These are phyloP conservation scores for Dimorphilus gyrociliatus DNA, from an alignment of 2,888 invertebrate species.

Conservation along the genomic window DNA sequence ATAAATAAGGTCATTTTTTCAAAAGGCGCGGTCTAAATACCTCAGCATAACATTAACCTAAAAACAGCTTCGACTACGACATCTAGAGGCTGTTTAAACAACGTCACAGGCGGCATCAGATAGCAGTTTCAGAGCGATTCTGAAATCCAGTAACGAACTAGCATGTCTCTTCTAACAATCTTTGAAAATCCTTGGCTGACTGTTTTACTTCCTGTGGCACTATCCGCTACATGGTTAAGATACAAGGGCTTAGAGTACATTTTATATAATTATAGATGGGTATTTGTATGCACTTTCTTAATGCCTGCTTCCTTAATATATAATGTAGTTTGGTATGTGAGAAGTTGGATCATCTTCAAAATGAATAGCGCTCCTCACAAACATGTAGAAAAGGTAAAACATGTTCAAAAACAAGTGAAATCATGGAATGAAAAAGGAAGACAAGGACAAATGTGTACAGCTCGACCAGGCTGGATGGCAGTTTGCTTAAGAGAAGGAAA, in stretches of 20 bases:
- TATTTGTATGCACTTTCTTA: constrained; percentile 53
- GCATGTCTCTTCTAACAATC: no score
- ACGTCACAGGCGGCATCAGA: no score
- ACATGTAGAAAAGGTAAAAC: constrained; percentile 50
- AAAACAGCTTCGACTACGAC: no score
- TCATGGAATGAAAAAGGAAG: constrained; percentile 48
- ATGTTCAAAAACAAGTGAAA: constrained; percentile 50
- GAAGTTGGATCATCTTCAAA: constrained; percentile 52
- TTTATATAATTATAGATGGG: constrained; percentile 46
- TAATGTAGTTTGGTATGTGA: constrained; percentile 48
- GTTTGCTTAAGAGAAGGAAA: constrained; percentile 55
- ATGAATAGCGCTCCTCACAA: constrained; percentile 53
- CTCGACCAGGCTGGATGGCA: constrained; percentile 63
- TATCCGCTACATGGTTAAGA: no score
- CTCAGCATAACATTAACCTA: no score
- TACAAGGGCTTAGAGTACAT: constrained; percentile 36
- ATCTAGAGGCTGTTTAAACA: no score
- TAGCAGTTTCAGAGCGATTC: no score
- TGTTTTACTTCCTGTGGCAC: no score
- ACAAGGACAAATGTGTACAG: constrained; percentile 54
- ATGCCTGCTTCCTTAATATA: constrained; percentile 55
- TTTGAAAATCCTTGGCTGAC: no score
- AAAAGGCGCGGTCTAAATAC: no score
- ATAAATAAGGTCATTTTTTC: no score
- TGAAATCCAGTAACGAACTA: no score